These are phyloP conservation scores for Enteromius viviparus DNA, from an alignment of 2,797 vertebrate genomes.

Conservation along the genomic window DNA sequence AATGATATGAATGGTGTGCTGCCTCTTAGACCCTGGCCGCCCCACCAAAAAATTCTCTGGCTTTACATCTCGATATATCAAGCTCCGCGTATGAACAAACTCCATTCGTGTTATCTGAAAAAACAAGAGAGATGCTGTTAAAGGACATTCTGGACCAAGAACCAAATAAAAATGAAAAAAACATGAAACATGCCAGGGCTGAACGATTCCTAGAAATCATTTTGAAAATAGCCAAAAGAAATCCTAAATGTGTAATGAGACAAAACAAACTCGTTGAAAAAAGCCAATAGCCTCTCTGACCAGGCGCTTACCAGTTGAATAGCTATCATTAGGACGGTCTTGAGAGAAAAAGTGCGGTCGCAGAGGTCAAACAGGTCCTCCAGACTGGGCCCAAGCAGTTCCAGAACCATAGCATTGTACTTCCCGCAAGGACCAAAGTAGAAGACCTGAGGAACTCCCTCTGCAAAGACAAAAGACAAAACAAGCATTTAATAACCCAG, in stretches of 20 bases:
- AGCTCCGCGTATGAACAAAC: constrained; percentile 96
- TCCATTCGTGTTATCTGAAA: constrained; percentile 96
- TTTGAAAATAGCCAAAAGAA: constrained; percentile 17
- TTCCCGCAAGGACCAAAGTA: constrained; percentile 98
- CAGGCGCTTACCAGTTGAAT: constrained; percentile 90
- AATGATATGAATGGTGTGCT: constrained; percentile 98
- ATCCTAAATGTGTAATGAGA: constrained; percentile 3
- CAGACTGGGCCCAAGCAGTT: constrained; percentile 96
- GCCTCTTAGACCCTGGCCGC: constrained; percentile 92
- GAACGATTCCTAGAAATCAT: constrained; percentile 6
- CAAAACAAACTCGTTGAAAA: background rate
- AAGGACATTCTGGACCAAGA: background rate
- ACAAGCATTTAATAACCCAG: background rate
- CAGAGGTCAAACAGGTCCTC: constrained; percentile 98
- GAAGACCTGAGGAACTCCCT: constrained; percentile 99
- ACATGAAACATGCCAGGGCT: background rate
- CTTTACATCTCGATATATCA: constrained; percentile 98
- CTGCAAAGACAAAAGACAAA: constrained; percentile 71
- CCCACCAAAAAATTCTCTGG: constrained; percentile 98
- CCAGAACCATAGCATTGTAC: constrained; percentile 99
- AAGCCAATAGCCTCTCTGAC: background rate
- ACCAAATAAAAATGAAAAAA: background rate
- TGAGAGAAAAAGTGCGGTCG: constrained; percentile 96
- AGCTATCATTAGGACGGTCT: constrained; percentile 99
- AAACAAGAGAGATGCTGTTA: background rate